Evolutionary conservation across 2,113 vertebrate genomes (phyloP).

Genomic region (Daphoenositta chrysoptera): DNA sequence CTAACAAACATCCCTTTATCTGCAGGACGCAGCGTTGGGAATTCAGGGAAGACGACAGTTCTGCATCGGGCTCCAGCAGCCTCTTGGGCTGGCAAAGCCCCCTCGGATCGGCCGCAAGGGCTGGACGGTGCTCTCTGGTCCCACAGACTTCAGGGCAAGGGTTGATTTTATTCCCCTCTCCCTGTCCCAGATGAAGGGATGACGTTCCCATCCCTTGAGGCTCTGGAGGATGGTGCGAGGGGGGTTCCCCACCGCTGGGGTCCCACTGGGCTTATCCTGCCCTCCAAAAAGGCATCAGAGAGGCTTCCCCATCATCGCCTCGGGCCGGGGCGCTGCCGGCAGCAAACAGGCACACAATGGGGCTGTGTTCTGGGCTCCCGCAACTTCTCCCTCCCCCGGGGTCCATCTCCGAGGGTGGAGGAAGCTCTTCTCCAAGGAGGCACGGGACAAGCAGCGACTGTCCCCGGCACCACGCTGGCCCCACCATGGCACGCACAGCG

Average conservation of each 20-base stretch:
- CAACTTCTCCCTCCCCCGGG: not conserved
- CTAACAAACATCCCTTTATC: constrained; percentile 63
- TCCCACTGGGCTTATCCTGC: not conserved
- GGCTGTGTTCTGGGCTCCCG: not conserved
- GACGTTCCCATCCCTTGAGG: not conserved
- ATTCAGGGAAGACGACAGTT: not conserved
- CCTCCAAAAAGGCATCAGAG: not conserved
- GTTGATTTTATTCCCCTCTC: not conserved
- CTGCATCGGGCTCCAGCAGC: not conserved
- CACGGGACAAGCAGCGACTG: not conserved
- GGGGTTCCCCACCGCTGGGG: fast-evolving
- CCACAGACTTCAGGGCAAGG: fast-evolving
- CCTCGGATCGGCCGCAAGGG: fast-evolving
- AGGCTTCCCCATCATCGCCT: not conserved
- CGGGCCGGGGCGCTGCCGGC: fast-evolving
- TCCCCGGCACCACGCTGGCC: not conserved
- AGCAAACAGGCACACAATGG: not conserved
- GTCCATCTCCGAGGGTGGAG: not conserved
- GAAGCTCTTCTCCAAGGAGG: not conserved
- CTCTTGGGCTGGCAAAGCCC: not conserved
- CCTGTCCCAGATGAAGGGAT: fast-evolving
- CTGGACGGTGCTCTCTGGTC: fast-evolving
- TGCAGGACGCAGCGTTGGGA: not conserved
- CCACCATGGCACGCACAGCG: fast-evolving
- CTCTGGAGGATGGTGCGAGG: fast-evolving